phyloP scores from a whole-genome alignment of 2,888 invertebrate genomes.

The Buathra laborator region DNA sequence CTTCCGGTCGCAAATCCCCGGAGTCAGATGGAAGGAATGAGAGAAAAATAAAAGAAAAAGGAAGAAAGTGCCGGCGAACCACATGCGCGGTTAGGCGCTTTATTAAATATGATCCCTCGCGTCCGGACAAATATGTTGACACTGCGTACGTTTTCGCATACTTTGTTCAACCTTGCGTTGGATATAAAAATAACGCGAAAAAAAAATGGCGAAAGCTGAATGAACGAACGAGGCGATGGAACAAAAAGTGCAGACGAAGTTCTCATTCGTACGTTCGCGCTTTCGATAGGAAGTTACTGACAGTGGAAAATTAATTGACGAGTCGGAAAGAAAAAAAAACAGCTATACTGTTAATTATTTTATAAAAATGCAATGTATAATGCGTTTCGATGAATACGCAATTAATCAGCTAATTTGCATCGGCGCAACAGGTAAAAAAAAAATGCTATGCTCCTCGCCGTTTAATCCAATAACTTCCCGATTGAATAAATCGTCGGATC shows the following conservation, averaged over 20 bases:
- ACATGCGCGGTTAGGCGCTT: slow-evolving; percentile 35
- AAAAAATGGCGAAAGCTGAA: slow-evolving; percentile 9
- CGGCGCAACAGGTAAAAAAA: not conserved
- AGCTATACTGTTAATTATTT: not conserved
- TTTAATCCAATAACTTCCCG: slow-evolving; percentile 45
- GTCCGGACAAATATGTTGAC: slow-evolving; percentile 61
- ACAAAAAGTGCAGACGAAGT: slow-evolving; percentile 29
- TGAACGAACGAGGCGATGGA: slow-evolving; percentile 17
- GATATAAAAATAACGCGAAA: slow-evolving; percentile 4
- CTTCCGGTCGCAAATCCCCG: slow-evolving; percentile 75
- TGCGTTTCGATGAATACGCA: not conserved
- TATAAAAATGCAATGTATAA: not conserved
- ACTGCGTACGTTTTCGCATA: slow-evolving; percentile 31
- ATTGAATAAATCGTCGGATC: slow-evolving; percentile 68
- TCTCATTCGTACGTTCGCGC: not conserved
- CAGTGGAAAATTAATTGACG: slow-evolving; percentile 10
- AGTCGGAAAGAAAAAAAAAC: not conserved
- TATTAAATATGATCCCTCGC: slow-evolving; percentile 58
- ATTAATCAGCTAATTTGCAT: not conserved
- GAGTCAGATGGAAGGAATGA: slow-evolving; percentile 12
- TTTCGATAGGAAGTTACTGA: not conserved
- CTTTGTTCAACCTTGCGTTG: slow-evolving; percentile 20
- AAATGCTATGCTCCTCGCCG: not conserved
- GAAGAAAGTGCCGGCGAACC: slow-evolving; percentile 28
- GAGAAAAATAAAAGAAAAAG: slow-evolving; percentile 25